Conservation (phyloP, 2,113 vertebrate species). For the Ailuropoda melanoleuca region DNA sequence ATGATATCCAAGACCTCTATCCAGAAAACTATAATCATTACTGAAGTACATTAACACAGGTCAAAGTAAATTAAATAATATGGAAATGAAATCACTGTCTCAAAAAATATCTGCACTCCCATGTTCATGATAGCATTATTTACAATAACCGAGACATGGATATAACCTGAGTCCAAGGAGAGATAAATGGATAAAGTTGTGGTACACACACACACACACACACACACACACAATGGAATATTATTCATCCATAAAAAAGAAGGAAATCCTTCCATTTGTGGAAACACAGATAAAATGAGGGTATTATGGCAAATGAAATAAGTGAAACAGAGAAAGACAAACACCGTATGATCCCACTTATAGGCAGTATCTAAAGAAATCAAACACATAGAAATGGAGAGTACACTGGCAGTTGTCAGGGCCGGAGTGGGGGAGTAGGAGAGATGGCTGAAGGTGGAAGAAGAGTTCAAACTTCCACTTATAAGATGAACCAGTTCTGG, state of each 20-base stretch:
- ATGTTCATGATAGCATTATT: not conserved
- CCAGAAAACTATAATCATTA: not conserved
- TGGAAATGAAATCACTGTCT: not conserved
- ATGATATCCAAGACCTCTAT: not conserved
- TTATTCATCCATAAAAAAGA: not conserved
- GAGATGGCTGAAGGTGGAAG: not conserved
- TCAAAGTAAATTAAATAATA: not conserved
- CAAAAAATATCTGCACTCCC: not conserved
- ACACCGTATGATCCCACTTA: not conserved
- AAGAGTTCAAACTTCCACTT: not conserved
- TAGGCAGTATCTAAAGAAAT: not conserved
- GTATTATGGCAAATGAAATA: not conserved
- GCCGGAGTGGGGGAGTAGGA: too few relatives aligned
- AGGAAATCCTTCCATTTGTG: not conserved
- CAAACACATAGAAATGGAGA: not conserved
- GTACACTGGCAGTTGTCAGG: not conserved
- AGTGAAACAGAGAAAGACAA: not conserved
- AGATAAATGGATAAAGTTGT: not conserved
- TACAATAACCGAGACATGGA: not conserved
- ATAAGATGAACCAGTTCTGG: not conserved
- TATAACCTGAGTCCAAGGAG: not conserved
- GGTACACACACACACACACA: not conserved
- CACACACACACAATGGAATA: not conserved
- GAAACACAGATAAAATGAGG: not conserved
- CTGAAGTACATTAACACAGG: not conserved